Evolutionary conservation across 2,888 invertebrate genomes (phyloP).

Genomic region (Lucinisca nassula): DNA sequence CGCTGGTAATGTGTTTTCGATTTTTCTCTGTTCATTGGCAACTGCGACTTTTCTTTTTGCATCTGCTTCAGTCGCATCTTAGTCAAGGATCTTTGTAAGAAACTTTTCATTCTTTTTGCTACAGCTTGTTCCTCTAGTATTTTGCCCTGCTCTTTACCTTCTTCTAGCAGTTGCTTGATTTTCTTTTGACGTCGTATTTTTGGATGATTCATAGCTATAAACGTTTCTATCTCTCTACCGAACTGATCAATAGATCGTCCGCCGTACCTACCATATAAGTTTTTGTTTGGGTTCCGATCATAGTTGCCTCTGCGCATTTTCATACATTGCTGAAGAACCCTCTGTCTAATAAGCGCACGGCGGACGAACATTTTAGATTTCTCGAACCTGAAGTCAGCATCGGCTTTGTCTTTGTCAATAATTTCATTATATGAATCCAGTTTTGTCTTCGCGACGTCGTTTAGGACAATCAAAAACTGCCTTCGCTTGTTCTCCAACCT

Average conservation of each 20-base stretch:
- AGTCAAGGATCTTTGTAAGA: conserved; percentile 67
- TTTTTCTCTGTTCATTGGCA: conserved; percentile 43
- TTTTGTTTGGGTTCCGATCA: conserved; percentile 15
- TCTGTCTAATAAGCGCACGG: conserved; percentile 73
- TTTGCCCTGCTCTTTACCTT: conserved; percentile 72
- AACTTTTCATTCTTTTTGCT: conserved; percentile 59
- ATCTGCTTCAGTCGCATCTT: conserved; percentile 59
- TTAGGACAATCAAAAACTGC: conserved; percentile 77
- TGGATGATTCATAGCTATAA: conserved; percentile 77
- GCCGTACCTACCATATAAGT: conserved; percentile 72
- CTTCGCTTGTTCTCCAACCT: conserved; percentile 76
- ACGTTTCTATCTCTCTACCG: conserved; percentile 76
- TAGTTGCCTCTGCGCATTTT: conserved; percentile 72
- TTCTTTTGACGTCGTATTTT: conserved; percentile 71
- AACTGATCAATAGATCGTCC: conserved; percentile 77
- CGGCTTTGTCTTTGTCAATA: conserved; percentile 71
- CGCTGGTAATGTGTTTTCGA: conserved; percentile 12
- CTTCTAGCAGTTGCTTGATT: conserved; percentile 68
- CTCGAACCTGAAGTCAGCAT: conserved; percentile 65
- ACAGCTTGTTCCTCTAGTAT: conserved; percentile 67
- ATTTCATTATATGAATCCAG: conserved; percentile 70
- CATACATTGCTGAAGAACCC: conserved; percentile 77
- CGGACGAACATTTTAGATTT: conserved; percentile 74
- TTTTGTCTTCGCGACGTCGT: conserved; percentile 76
- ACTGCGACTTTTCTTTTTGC: conserved; percentile 41